Base-by-base conservation (phyloP, 2,113 vertebrate genomes). In the Telmatochromis bifrenatus region DNA sequence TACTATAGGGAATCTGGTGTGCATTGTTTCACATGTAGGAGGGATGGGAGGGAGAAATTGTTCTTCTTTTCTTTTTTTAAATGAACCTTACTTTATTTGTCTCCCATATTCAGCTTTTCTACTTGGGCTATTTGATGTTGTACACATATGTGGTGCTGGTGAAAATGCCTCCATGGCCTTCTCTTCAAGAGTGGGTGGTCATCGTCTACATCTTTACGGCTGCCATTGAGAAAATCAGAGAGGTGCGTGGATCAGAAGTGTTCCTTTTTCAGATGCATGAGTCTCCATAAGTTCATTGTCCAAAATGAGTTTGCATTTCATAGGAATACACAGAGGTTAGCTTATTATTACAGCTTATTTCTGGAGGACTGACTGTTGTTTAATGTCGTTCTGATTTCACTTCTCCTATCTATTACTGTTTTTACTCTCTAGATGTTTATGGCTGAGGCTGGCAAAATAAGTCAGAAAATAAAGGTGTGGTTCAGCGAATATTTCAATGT, bases 401-500 rank as follows among this genome's bases (percentile, higher is more conserved):
- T 60, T 83, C 12, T 51, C 14, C 17, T 28, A 5, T 73, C 8
- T 19, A 11, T 83, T 49, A 17, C 62, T 33, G 42, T 4, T 47
- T n/a, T 51, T 79, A 10, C 47, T 88, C 70, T 85, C 58, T 93
- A 99, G 99, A 97, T 99, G 94, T 99, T 99, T 94, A 99, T 99
- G 98, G 99, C 98, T 79, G 98, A 99, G 94, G 99, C 98, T 85
- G 99, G 99, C 28, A 99, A 99, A 95, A 98, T 99, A 93, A 97
- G 97, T 93, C 98, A 99, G 94, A 99, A 99, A 96, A 95, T 99
- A 90, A 99, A 99, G 94, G 98, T 99, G 49, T 99, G 98, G 98
- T 99, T 99, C 95, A 97, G 96, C 84, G 98, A 99, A 93, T 99
- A 99, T 92, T 99, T 98, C 94, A 99, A 99, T 83, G 96, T 98